phyloP scores from a whole-genome alignment of 2,888 invertebrate genomes.

The Drosophila paranaensis region DNA sequence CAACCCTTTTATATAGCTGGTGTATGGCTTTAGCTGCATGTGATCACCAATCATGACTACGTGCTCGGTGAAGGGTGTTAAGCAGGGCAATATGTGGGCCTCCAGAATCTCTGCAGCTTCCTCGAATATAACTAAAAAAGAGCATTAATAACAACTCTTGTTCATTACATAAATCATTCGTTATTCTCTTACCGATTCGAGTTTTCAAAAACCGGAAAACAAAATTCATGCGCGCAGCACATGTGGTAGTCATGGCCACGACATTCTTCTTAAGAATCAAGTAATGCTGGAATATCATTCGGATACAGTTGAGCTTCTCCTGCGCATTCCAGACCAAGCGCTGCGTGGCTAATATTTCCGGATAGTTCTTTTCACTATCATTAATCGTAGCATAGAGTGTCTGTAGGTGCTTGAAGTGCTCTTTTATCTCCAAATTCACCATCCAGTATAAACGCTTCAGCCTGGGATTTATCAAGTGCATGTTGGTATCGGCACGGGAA shows the following conservation, averaged over 20 bases:
- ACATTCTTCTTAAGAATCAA: constrained; percentile 86
- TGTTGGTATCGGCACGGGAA: constrained; percentile 71
- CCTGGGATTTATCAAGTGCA: constrained; percentile 59
- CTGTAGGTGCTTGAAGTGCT: constrained; percentile 69
- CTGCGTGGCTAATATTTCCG: constrained; percentile 70
- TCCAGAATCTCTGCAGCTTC: constrained; percentile 96
- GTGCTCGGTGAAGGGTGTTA: constrained; percentile 90
- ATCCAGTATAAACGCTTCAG: constrained; percentile 72
- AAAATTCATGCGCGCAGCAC: constrained; percentile 89
- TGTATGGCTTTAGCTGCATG: constrained; percentile 90
- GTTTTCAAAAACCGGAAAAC: constrained; percentile 87
- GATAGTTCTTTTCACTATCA: constrained; percentile 70
- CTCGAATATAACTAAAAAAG: constrained; percentile 89
- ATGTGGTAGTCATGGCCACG: constrained; percentile 91
- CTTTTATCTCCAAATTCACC: constrained; percentile 70
- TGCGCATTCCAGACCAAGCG: constrained; percentile 61
- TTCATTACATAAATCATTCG: neutral
- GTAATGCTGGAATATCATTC: constrained; percentile 86
- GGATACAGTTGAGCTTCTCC: constrained; percentile 86
- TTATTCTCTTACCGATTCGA: constrained; percentile 86
- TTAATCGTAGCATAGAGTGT: constrained; percentile 71
- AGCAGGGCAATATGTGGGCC: constrained; percentile 90
- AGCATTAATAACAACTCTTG: neutral
- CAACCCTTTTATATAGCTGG: constrained; percentile 67
- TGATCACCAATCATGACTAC: constrained; percentile 95